Conservation (phyloP, 2,888 invertebrate genomes). For the Drosophila prostipennis region DNA sequence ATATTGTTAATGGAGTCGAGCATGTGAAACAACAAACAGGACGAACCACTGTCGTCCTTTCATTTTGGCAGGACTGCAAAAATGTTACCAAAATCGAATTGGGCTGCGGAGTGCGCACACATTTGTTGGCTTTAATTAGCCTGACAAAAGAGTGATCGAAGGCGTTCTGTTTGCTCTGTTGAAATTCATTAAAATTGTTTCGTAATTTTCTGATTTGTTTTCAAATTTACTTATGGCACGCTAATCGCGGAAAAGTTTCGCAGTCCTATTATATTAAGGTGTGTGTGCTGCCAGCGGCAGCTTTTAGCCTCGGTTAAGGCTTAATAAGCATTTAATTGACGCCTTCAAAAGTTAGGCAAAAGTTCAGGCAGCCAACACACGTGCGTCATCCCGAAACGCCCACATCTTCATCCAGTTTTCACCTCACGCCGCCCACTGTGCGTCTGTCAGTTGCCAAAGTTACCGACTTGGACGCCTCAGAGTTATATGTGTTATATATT, state of each 20-base stretch:
- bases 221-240: background rate
- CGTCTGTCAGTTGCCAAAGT: constrained; percentile 39
- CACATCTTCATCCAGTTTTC: background rate
- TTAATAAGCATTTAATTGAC: constrained; percentile 55
- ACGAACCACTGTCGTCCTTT: constrained; percentile 25
- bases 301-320: constrained; percentile 39
- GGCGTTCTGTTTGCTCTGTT: background rate
- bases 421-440: constrained; percentile 5
- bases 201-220: constrained; percentile 16
- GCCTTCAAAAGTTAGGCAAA: constrained; percentile 36
- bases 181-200: constrained; percentile 19
- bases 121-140: constrained; percentile 27
- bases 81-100: constrained; percentile 18
- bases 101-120: background rate
- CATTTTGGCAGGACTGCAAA: constrained; percentile 4
- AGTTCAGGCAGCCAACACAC: constrained; percentile 39
- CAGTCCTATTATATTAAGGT: background rate
- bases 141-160: background rate
- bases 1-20: constrained; percentile 77
- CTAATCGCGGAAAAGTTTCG: constrained; percentile 3
- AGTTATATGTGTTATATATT: background rate
- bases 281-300: constrained; percentile 17
- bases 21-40: constrained; percentile 75
- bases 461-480: constrained; percentile 5
- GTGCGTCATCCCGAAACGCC: constrained; percentile 39